These are phyloP conservation scores for Drosophila lacicola DNA, from an alignment of 2,888 invertebrate genomes.

Conservation along the genomic window DNA sequence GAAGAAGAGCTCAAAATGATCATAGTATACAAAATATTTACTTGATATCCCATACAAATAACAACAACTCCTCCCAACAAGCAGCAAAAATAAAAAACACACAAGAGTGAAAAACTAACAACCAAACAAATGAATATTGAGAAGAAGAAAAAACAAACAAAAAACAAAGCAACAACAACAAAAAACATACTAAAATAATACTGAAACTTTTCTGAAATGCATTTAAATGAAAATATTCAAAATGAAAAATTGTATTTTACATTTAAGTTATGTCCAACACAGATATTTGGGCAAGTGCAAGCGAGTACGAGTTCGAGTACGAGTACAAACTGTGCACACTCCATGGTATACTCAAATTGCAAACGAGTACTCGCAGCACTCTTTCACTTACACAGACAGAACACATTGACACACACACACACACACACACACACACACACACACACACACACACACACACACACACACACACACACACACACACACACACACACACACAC, in stretches of 20 bases:
- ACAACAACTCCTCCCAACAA: slow-evolving; percentile 14
- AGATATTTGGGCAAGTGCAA: slow-evolving; percentile 27
- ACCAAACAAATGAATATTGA: slow-evolving; percentile 8
- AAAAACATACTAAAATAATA: slow-evolving; percentile 30
- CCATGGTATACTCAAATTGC: slow-evolving; percentile 9
- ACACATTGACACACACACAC: slow-evolving; percentile 7
- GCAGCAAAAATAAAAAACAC: slow-evolving; percentile 10
- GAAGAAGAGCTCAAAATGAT: slow-evolving; percentile 8
- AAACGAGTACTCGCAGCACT: slow-evolving; percentile 31
- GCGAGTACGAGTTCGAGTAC: slow-evolving; percentile 21
- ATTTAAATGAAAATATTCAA: slow-evolving; percentile 74
- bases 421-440: slow-evolving; percentile 8
- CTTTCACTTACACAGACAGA: slow-evolving; percentile 15
- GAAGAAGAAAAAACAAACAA: slow-evolving; percentile 13
- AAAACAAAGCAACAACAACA: slow-evolving; percentile 17
- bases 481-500: slow-evolving; percentile 9
- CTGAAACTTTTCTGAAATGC: slow-evolving; percentile 75
- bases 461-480: slow-evolving; percentile 24
- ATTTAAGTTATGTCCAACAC: slow-evolving; percentile 64
- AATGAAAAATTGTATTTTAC: slow-evolving; percentile 70
- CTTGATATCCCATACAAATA: slow-evolving; percentile 23
- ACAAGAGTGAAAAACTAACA: slow-evolving; percentile 15
- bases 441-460: slow-evolving; percentile 19
- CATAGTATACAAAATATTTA: slow-evolving; percentile 34
- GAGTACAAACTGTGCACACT: slow-evolving; percentile 13